Evolutionary conservation across 2,888 invertebrate species (phyloP), one percentile per base, ranked within the genome.

Genomic region (Euclidia mi): DNA sequence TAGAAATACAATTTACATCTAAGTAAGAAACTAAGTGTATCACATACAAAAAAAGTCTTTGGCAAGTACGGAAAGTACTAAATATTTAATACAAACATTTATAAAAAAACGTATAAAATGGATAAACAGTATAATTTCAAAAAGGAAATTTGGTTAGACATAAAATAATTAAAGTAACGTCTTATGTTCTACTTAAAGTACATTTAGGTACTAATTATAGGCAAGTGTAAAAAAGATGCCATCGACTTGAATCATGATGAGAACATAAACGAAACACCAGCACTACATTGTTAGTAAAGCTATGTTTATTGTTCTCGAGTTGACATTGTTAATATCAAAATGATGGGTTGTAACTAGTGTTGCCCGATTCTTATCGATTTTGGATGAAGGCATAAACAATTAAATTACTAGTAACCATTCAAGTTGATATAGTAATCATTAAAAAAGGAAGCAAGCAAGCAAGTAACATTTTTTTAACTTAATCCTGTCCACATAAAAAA

Each of bases 1-100:
- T 78, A 81, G 83, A 87, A 87, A 85, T 88, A 87, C 85, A 82
- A 79, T 84, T 82, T 90, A 90, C 70, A 81, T 77, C 82, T 90
- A 91, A 81, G 82, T 90, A 89, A 87, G 89, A 90, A 91, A 90
- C 84, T 89, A 89, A 91, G 85, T 84, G 85, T 93, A 94, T 94
- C 91, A 93, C 91, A 92, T 92, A 91, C 84, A 83, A 92, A 92
- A 66, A 89, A 91, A 89, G 87, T 94, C 94, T 94, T 94, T 94
- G 94, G 94, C 92, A 83, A 93, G 89, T 89, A 92, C 89, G 79
- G 80, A 84, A 79, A 77, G 85, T 88, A 90, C 85, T 73, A 76
- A 69, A 56, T 67, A 66, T 70, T 63, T 58, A 72, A 64, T 70
- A 65, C 70, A 74, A 76, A 81, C 66, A 78, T 80, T 80, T 78